Base-by-base conservation (phyloP, 2,797 vertebrate species). In the Bradypus variegatus region DNA sequence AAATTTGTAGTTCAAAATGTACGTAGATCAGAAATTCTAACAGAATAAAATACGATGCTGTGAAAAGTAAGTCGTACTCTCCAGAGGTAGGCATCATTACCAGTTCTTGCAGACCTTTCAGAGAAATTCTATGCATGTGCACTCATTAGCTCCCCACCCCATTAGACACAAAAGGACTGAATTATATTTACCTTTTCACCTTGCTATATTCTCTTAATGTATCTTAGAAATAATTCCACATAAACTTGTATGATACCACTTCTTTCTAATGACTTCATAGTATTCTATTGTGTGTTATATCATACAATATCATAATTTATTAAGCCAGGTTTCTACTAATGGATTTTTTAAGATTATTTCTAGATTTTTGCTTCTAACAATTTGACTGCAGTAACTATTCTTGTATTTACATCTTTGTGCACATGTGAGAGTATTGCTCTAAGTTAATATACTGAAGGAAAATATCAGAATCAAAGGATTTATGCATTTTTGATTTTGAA, bases 401-500 rank as follows among this genome's bases (percentile, higher is more conserved):
- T 80, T 72, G 2, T 72, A 67, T 70, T 93, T 90, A 45, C 0
- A 25, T 91, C 58, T 95, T 92, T 88, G 21, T 72, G 9, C 5
- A 45, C 27, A 29, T 83, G 21, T 94, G 33, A 92, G 62, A 85
- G 8, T 84, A 60, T 89, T 77, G 89, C 80, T 84, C 2, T 69
- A 73, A 31, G 15, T 62, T 11, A 91, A 64, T 80, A 85, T 33
- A 14, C 4, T 83, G 10, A 81, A 81, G 60, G 89, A 65, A 89
- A 84, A 89, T 62, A 76, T 8, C 19, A 83, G 36, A 41, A 62
- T 77, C 48, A 62, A 70, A 86, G 60, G 77, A 70, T 92, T 38
- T 3, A 53, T 48, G 27, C 15, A 36, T 84, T 91, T 93, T 93
- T 64, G 16, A 91, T 75, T 89, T 79, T 88, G 64, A 58, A 91